Evolutionary conservation across 2,113 vertebrate species (phyloP).

Genomic region (Hemichromis elongatus): DNA sequence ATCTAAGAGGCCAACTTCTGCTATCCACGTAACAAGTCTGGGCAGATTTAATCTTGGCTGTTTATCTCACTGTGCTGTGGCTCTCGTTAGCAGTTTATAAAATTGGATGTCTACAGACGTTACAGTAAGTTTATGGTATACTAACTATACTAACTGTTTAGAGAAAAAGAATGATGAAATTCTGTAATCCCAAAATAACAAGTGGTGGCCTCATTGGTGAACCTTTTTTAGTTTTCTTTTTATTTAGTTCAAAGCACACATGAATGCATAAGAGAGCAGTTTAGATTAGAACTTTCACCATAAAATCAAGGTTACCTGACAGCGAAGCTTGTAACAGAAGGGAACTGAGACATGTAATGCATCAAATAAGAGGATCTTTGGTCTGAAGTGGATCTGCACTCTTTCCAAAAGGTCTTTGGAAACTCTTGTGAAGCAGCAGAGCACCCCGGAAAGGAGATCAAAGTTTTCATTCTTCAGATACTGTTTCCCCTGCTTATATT

Average conservation of each 20-base stretch:
- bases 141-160: not conserved
- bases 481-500: not conserved
- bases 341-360: not conserved
- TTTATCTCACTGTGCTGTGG: not conserved
- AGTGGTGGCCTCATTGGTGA: not conserved
- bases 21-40: not conserved
- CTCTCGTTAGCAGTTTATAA: not conserved
- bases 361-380: not conserved
- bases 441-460: not conserved
- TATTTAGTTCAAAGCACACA: not conserved
- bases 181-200: not conserved
- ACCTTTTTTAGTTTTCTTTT: not conserved
- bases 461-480: not conserved
- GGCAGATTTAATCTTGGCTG: not conserved
- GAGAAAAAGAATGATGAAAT: not conserved
- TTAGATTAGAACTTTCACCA: not conserved
- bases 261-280: fast-evolving
- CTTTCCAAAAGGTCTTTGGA: not conserved
- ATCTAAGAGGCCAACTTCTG: not conserved
- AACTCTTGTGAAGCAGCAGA: fast-evolving
- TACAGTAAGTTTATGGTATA: not conserved
- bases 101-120: not conserved
- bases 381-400: not conserved
- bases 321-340: fast-evolving
- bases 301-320: not conserved